phyloP scores from a whole-genome alignment of 2,113 vertebrate genomes.

The Egretta garzetta region DNA sequence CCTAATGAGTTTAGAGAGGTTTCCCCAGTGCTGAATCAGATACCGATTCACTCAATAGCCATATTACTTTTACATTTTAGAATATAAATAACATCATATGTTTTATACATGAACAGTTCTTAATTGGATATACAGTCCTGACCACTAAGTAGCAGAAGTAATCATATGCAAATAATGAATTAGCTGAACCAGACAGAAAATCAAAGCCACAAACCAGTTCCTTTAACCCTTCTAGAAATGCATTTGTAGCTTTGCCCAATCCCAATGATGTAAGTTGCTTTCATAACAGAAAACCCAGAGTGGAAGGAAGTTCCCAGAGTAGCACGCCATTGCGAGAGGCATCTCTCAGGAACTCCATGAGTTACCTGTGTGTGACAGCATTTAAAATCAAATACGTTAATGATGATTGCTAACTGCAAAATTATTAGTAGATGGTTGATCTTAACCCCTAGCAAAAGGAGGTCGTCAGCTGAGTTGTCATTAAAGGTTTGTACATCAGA shows the following conservation, averaged over 20 bases:
- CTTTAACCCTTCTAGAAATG: not conserved
- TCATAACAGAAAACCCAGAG: not conserved
- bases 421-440: not conserved
- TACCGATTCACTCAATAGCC: not conserved
- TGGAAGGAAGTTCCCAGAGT: not conserved
- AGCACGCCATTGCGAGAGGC: accelerated
- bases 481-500: not conserved
- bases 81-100: not conserved
- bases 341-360: not conserved
- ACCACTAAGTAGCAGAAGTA: not conserved
- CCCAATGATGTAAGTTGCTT: not conserved
- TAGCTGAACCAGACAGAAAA: not conserved
- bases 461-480: not conserved
- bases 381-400: not conserved
- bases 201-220: not conserved
- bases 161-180: not conserved
- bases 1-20: not conserved
- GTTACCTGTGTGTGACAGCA: not conserved
- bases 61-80: not conserved
- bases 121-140: not conserved
- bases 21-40: not conserved
- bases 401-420: not conserved
- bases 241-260: not conserved
- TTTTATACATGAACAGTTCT: not conserved
- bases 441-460: not conserved